Conservation (phyloP, 1,140 invertebrate species). For the Metaphire vulgaris region DNA sequence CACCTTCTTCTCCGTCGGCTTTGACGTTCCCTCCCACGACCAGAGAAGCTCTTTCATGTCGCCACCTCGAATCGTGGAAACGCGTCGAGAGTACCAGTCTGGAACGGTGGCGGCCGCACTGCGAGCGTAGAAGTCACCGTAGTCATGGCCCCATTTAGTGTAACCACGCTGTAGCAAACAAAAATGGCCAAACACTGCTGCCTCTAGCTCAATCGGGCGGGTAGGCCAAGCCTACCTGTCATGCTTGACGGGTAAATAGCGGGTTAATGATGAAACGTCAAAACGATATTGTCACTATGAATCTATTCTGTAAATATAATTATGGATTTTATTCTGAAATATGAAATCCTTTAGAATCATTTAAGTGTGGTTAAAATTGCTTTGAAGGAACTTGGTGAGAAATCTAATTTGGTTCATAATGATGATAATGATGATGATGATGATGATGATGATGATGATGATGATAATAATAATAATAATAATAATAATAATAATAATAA, state of each 20-base stretch:
- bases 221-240: no score
- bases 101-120: conserved; percentile 9
- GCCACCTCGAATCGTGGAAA: conserved; percentile 10
- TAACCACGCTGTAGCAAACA: conserved; percentile 25
- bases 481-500: no score
- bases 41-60: conserved; percentile 19
- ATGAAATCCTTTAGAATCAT: not conserved
- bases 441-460: no score
- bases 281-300: not conserved
- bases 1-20: conserved; percentile 18
- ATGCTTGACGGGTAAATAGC: no score
- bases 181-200: not conserved
- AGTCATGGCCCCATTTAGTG: conserved; percentile 23
- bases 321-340: not conserved
- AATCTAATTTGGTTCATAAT: no score
- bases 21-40: conserved; percentile 9
- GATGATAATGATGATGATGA: no score
- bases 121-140: conserved; percentile 25
- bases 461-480: no score
- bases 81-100: conserved; percentile 22
- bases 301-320: not conserved
- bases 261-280: not conserved
- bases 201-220: not conserved
- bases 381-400: no score
- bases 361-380: no score